These are phyloP conservation scores for Mustela nigripes DNA, from an alignment of 2,113 vertebrate genomes.

Conservation along the genomic window DNA sequence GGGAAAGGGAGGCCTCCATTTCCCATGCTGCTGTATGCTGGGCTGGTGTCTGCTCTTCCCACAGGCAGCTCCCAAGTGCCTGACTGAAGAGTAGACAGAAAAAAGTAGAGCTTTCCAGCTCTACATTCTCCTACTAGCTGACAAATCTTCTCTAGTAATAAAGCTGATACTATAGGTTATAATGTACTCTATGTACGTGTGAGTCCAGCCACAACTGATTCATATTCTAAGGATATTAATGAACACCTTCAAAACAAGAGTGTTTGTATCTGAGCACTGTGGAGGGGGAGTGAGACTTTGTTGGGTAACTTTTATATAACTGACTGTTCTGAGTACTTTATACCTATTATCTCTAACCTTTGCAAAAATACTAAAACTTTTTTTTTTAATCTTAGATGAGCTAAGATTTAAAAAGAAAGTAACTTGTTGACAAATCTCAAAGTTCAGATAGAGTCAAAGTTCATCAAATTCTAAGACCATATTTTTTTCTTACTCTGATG, in stretches of 20 bases:
- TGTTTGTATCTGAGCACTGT: neutral
- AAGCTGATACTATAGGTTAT: neutral
- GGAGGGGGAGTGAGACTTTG: rapidly evolving
- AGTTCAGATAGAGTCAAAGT: neutral
- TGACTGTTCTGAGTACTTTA: neutral
- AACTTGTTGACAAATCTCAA: neutral
- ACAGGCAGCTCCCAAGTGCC: neutral
- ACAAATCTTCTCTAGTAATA: neutral
- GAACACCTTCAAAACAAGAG: neutral
- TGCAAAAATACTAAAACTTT: neutral
- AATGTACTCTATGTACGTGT: neutral
- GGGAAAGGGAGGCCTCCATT: neutral
- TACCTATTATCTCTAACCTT: neutral
- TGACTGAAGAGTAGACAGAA: neutral
- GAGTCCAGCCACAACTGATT: neutral
- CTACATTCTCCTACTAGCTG: neutral
- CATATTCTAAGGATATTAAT: neutral
- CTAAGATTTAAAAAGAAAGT: neutral
- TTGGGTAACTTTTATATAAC: neutral
- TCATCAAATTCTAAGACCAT: neutral
- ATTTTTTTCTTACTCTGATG: neutral
- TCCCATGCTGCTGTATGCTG: rapidly evolving
- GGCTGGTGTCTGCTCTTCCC: neutral
- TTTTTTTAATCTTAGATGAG: neutral
- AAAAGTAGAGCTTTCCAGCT: neutral